These are phyloP conservation scores for Chesias legatella DNA, from an alignment of 2,888 invertebrate genomes.

Conservation along the genomic window DNA sequence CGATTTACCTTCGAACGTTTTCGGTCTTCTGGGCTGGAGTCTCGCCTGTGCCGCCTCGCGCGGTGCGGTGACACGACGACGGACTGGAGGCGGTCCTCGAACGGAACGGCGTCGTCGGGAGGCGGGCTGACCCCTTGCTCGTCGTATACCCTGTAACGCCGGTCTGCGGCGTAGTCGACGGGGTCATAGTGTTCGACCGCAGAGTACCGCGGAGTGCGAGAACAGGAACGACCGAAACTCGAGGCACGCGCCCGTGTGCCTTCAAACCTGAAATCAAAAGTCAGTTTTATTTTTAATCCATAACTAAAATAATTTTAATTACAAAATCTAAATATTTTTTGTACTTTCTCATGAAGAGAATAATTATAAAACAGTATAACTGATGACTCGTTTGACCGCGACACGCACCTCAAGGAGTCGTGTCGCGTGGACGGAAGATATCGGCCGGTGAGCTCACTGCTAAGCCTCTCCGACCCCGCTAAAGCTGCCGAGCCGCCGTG, in stretches of 20 bases:
- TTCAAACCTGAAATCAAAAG: conserved; percentile 47
- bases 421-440: conserved; percentile 60
- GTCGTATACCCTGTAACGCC: conserved; percentile 75
- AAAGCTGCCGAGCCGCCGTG: conserved; percentile 81
- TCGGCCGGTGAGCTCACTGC: conserved; percentile 54
- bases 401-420: conserved; percentile 53
- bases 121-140: conserved; percentile 83
- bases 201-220: conserved; percentile 64
- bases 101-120: conserved; percentile 81
- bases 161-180: conserved; percentile 70
- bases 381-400: not conserved
- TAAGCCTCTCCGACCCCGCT: conserved; percentile 72
- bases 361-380: no score
- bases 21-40: conserved; percentile 87
- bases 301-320: no score
- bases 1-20: conserved; percentile 62
- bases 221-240: conserved; percentile 64
- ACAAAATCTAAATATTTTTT: no score
- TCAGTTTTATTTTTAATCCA: no score
- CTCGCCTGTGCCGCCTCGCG: conserved; percentile 71
- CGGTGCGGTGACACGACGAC: conserved; percentile 76
- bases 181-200: conserved; percentile 71
- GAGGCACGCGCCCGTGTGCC: conserved; percentile 71
- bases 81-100: conserved; percentile 74
- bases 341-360: no score